These are phyloP conservation scores for Tenthredo distinguenda DNA, from an alignment of 2,888 invertebrate species.

Conservation along the genomic window DNA sequence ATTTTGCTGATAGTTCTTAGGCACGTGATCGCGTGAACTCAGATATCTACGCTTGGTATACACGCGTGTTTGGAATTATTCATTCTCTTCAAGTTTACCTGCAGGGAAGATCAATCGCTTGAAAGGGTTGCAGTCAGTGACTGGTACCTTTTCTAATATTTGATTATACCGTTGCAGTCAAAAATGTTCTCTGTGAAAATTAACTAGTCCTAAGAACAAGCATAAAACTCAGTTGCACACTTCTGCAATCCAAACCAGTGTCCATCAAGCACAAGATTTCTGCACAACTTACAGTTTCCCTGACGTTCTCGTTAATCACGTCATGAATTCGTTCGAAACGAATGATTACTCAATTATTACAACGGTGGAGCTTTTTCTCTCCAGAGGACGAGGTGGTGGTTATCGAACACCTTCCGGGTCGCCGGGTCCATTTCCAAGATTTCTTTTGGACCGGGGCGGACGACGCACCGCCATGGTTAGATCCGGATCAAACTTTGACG, in stretches of 20 bases:
- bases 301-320: background rate
- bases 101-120: slow-evolving; percentile 33
- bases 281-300: background rate
- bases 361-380: background rate
- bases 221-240: background rate
- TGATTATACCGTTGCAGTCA: background rate
- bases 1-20: slow-evolving; percentile 60
- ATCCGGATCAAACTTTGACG: slow-evolving; percentile 77
- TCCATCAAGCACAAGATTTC: background rate
- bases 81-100: slow-evolving; percentile 35
- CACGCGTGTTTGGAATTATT: slow-evolving; percentile 44
- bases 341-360: background rate
- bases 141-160: slow-evolving; percentile 27
- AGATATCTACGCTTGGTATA: slow-evolving; percentile 19
- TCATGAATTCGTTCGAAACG: background rate
- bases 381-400: slow-evolving; percentile 75
- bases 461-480: slow-evolving; percentile 85
- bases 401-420: slow-evolving; percentile 75
- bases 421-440: slow-evolving; percentile 84
- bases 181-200: background rate
- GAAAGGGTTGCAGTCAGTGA: slow-evolving; percentile 22
- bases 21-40: slow-evolving; percentile 70
- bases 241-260: background rate
- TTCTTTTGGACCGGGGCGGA: slow-evolving; percentile 95
- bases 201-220: background rate